Base-by-base conservation (phyloP, 2,113 vertebrate species). In the Atlantisia rogersi region DNA sequence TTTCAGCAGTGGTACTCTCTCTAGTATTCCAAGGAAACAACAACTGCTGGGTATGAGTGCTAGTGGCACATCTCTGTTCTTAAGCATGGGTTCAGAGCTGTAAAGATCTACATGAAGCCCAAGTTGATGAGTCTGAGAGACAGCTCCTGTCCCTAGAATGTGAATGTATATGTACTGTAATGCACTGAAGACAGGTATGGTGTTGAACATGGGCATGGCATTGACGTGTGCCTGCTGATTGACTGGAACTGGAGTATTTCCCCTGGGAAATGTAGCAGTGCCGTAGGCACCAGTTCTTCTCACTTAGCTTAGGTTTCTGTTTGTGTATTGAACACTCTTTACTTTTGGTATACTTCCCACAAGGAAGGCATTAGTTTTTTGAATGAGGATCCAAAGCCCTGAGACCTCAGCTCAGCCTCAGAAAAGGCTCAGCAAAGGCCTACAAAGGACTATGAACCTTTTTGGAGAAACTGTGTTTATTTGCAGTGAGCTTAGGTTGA, bases 81-180 rank as follows among this genome's bases (percentile, higher is more conserved):
- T 55, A 77, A 62, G 65, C 9, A 10, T 15, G 10, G 48, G 20
- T 58, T 91, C 44, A 5, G 28, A n/a, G 37, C n/a, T 35, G 9
- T 29, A 5, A 3, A 53, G n/a, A 32, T 86, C n/a, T 74, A 8
- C 17, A 16, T 0, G 5, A 39, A 94, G 32, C 22, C 56, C 32
- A 46, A 1, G 18, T 2, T 78, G 69, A 39, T 53, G 22, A 26
- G 6, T 82, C 35, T 91, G 70, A 48, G 59, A 3, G 29, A 21
- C 39, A 22, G n/a, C 52, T 88, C 40, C 64, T 24, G 9, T 53
- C 37, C 50, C 42, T 46, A 32, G 70, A 35, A 9, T 31, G 40
- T 4, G 5, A 52, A 50, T 60, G 32, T 39, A 2, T 29, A 14
- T 68, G 37, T 60, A 3, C 39, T 0, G 0, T 31, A 62, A 39